A percentile compares a stretch with the other conserved stretches of the same genome.
Conservation (phyloP, 1,140 invertebrate genomes). For the Philopotamus ludificatus region DNA sequence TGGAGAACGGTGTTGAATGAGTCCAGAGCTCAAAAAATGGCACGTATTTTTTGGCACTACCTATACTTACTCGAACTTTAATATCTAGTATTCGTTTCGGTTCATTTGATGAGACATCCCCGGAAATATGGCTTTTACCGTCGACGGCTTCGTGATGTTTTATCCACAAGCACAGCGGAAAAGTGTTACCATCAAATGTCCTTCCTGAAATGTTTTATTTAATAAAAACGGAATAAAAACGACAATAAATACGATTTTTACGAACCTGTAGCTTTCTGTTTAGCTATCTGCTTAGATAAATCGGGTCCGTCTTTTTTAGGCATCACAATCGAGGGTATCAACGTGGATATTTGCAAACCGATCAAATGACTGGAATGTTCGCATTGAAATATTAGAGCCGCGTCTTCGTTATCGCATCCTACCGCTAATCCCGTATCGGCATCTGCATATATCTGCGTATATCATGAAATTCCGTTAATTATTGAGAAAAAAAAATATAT, state of each 20-base stretch:
- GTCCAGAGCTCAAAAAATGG: conserved; percentile 1
- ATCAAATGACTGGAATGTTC: conserved; percentile 52
- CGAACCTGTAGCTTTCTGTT: conserved; percentile 61
- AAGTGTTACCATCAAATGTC: conserved; percentile 61
- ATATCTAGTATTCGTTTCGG: conserved; percentile 49
- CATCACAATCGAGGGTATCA: conserved; percentile 57
- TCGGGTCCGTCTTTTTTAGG: conserved; percentile 47
- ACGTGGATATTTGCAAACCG: conserved; percentile 52
- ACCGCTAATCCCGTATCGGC: conserved; percentile 53
- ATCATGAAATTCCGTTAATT: neutral
- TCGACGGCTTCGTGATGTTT: conserved; percentile 44
- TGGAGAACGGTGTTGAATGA: too few species aligned
- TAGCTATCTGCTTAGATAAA: conserved; percentile 53
- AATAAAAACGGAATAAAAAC: conserved; percentile 1
- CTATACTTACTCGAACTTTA: conserved; percentile 52
- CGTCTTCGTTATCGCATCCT: conserved; percentile 50
- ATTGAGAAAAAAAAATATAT: conserved; percentile 9
- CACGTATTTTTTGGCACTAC: too few species aligned
- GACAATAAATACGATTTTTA: neutral
- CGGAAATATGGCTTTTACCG: conserved; percentile 23
- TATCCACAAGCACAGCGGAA: conserved; percentile 63
- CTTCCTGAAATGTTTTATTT: conserved; percentile 47
- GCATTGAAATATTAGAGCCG: conserved; percentile 55
- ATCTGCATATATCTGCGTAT: conserved; percentile 50
- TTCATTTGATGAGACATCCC: conserved; percentile 45